Evolutionary conservation across 2,797 vertebrate genomes (phyloP), one percentile per base, ranked within the genome.

Genomic region (Lycodopsis pacificus): DNA sequence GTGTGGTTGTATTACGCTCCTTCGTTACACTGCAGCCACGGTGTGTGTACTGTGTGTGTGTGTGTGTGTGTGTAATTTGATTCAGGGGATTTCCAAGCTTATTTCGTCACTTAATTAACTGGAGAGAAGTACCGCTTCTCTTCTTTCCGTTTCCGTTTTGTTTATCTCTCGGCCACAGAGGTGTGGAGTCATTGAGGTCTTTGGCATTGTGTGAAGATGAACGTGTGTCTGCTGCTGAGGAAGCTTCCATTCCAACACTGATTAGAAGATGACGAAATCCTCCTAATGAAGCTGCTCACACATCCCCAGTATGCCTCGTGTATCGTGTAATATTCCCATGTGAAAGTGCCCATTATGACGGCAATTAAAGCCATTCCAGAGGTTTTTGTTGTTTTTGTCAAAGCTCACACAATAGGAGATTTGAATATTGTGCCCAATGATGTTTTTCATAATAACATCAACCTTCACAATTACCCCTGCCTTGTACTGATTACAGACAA

Each of bases 91-190:
- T 91, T 91, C 89, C 72, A 67, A 79, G 89, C 80, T 81, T 80
- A 87, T 91, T 91, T 87, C 66, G 40, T 92, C 90, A 90, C 82
- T 89, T 93, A 91, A 93, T 93, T 92, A 91, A 88, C 87, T 85
- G 46, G 57, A 77, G 77, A 81, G 71, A 71, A 85, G 75, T 73
- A 79, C 72, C 20, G 15, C 74, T 61, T 46, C 72, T 83, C 75
- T 78, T 73, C 61, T 72, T 65, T 56, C 53, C 25, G 19, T 54
- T 79, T 77, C 62, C 12, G 34, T 85, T 82, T 68, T 85, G 76
- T 85, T 86, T 85, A 86, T 89, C 85, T 88, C 59, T 58, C 13
- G 38, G 75, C 72, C 78, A 69, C 64, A 80, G 79, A 91, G 77
- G 85, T 88, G 83, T 54, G 40, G 80, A 88, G 86, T 89, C 86